A percentile compares a stretch with the other conserved stretches of the same genome.
Conservation (phyloP, 2,113 vertebrate species). For the Scortum barcoo region DNA sequence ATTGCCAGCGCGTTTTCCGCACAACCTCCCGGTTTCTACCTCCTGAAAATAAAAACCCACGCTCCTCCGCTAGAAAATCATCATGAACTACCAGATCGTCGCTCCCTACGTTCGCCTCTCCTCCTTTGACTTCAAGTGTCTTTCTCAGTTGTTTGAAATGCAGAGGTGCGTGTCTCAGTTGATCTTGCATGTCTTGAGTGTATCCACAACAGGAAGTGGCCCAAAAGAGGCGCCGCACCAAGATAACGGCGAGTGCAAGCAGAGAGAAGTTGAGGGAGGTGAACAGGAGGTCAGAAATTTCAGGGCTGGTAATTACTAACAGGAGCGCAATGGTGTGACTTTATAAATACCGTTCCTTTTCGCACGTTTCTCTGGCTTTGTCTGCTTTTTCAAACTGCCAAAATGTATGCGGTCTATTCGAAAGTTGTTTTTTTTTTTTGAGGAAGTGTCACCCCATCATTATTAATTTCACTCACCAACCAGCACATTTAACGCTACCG, state of each 20-base stretch:
- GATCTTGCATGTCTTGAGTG: constrained; percentile 62
- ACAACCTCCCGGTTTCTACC: constrained; percentile 13
- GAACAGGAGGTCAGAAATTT: constrained; percentile 52
- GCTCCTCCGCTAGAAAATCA: constrained; percentile 22
- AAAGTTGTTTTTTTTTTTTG: no score
- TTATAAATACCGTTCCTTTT: constrained; percentile 24
- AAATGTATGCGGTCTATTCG: not conserved
- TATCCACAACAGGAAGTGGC: constrained; percentile 66
- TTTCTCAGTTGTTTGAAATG: constrained; percentile 50
- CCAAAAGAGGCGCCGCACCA: constrained; percentile 29
- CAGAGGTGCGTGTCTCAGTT: constrained; percentile 46
- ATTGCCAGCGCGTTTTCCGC: constrained; percentile 17
- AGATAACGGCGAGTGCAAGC: constrained; percentile 38
- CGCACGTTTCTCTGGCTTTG: not conserved
- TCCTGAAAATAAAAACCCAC: constrained; percentile 25
- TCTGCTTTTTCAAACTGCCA: not conserved
- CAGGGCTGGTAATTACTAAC: constrained; percentile 23
- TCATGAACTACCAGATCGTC: not conserved
- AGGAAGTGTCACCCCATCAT: not conserved
- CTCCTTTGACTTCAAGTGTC: constrained; percentile 33
- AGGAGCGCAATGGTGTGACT: constrained; percentile 9
- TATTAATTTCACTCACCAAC: constrained; percentile 13
- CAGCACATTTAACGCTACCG: constrained; percentile 9
- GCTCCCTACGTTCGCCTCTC: constrained; percentile 1
- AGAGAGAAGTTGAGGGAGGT: constrained; percentile 38